Conservation (phyloP, 2,113 vertebrate genomes). For the Pseudopipra pipra region DNA sequence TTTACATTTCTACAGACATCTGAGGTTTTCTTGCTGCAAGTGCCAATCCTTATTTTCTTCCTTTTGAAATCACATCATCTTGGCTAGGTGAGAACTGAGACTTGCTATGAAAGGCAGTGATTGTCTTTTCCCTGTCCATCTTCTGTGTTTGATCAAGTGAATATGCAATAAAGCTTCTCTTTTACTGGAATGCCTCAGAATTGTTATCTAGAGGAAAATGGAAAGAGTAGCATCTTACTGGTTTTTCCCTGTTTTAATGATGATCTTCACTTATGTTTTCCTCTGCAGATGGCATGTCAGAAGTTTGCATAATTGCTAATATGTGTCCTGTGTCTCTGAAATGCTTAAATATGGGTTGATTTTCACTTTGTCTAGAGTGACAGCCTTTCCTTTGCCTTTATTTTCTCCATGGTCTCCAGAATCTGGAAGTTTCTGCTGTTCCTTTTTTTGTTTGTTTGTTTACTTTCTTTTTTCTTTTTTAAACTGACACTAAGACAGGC, state of each 20-base stretch:
- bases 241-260: background rate
- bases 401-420: background rate
- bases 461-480: background rate
- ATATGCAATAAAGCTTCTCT: background rate
- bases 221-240: background rate
- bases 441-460: background rate
- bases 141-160: background rate
- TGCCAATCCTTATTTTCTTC: background rate
- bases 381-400: background rate
- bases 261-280: background rate
- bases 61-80: background rate
- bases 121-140: background rate
- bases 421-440: background rate
- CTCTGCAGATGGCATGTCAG: background rate
- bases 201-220: background rate
- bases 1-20: background rate
- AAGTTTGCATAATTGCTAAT: background rate
- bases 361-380: background rate
- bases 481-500: background rate
- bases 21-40: background rate
- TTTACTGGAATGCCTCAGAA: background rate
- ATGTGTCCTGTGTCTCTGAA: background rate
- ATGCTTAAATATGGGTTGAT: background rate
- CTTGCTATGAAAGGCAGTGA: background rate
- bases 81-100: background rate